phyloP scores from a whole-genome alignment of 1,140 invertebrate species.

The Arctopsyche grandis region DNA sequence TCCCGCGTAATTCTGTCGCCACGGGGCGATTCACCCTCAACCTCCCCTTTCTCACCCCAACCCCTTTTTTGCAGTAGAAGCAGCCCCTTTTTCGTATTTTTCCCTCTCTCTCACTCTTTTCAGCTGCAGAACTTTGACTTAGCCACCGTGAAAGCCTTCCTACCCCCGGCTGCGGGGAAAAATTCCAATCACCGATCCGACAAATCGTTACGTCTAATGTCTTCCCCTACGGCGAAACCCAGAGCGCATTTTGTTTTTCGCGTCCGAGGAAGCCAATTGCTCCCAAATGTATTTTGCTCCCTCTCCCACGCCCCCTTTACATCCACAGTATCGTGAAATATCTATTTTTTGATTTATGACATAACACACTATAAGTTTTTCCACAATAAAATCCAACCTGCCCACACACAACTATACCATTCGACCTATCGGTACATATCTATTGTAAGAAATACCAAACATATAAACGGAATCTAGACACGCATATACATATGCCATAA shows the following conservation, averaged over 20 bases:
- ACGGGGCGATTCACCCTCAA: slow-evolving; percentile 35
- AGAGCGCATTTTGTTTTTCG: slow-evolving; percentile 35
- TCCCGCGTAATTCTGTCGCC: slow-evolving; percentile 49
- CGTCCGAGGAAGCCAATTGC: not conserved
- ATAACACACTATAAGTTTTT: too few relatives aligned
- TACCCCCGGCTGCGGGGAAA: slow-evolving; percentile 34
- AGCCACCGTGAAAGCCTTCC: not conserved
- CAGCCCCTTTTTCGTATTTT: not conserved
- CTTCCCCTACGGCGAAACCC: slow-evolving; percentile 33
- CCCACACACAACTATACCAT: too few relatives aligned
- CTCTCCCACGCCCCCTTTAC: too few relatives aligned
- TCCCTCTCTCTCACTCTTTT: too few relatives aligned
- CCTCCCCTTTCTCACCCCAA: slow-evolving; percentile 28
- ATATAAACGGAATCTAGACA: too few relatives aligned
- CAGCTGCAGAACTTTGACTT: not conserved
- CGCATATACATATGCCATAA: too few relatives aligned
- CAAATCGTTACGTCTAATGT: slow-evolving; percentile 54
- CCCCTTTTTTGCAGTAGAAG: not conserved
- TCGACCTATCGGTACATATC: too few relatives aligned
- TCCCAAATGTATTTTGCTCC: slow-evolving; percentile 3
- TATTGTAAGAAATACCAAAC: too few relatives aligned
- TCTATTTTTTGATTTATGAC: too few relatives aligned
- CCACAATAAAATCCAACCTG: too few relatives aligned
- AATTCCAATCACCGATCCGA: slow-evolving; percentile 55
- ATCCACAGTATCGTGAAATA: too few relatives aligned